A percentile compares a stretch with the other conserved stretches of the same genome.
Evolutionary conservation across 2,113 vertebrate genomes (phyloP).

Genomic region (Macrotis lagotis): DNA sequence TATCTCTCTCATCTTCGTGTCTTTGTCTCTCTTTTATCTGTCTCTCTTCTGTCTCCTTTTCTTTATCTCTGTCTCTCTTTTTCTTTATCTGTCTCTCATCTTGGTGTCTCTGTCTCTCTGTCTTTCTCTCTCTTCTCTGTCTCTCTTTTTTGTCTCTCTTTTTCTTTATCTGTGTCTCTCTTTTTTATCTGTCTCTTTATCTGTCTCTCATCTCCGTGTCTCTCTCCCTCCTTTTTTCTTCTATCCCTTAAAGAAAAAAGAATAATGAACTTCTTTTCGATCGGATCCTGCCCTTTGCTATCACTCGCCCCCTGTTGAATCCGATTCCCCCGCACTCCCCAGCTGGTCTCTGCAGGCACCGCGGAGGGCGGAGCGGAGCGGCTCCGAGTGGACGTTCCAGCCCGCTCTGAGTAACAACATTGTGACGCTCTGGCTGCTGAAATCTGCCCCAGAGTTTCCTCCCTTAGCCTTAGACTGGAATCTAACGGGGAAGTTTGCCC

Average conservation of each 20-base stretch:
- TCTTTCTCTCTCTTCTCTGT: too few relatives aligned
- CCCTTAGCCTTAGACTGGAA: background rate
- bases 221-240: too few relatives aligned
- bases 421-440: background rate
- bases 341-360: background rate
- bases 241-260: too few relatives aligned
- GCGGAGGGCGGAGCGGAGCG: background rate
- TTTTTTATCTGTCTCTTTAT: too few relatives aligned
- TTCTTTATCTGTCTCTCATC: background rate
- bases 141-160: background rate
- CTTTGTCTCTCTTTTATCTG: too few relatives aligned
- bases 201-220: too few relatives aligned
- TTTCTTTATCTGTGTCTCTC: too few relatives aligned
- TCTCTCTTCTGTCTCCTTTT: too few relatives aligned
- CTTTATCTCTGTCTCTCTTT: too few relatives aligned
- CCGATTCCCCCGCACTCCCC: background rate
- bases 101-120: too few relatives aligned
- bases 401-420: background rate
- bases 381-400: background rate
- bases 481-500: background rate
- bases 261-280: background rate
- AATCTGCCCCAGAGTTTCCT: background rate
- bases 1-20: too few relatives aligned
- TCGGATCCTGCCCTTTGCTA: slow-evolving; percentile 6
- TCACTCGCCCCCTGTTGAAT: background rate